phyloP scores from a whole-genome alignment of 2,888 invertebrate species.

The Mamestra brassicae region DNA sequence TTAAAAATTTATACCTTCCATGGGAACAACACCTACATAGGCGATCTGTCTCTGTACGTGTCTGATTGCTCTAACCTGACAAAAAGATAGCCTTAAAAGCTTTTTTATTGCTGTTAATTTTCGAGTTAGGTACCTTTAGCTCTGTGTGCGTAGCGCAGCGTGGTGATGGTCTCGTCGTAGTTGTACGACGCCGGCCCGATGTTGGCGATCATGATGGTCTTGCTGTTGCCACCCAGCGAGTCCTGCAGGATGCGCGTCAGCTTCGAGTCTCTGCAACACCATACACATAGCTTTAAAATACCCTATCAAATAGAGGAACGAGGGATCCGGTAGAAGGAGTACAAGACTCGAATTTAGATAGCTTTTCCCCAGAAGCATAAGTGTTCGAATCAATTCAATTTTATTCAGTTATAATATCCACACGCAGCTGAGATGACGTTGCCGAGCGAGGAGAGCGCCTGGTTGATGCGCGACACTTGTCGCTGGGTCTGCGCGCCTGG shows the following conservation, averaged over 20 bases:
- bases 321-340: no score
- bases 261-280: constrained; percentile 96
- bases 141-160: constrained; percentile 98
- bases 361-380: no score
- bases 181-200: constrained; percentile 99
- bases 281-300: not conserved
- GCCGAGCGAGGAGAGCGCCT: constrained; percentile 98
- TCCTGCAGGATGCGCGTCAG: constrained; percentile 98
- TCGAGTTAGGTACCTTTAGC: constrained; percentile 93
- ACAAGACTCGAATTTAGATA: no score
- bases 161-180: constrained; percentile 99
- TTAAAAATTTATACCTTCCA: no score
- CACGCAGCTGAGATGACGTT: constrained; percentile 97
- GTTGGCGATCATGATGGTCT: constrained; percentile 99
- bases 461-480: constrained; percentile 97
- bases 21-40: not conserved
- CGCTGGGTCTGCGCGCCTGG: no score
- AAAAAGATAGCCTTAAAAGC: not conserved
- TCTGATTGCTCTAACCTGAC: not conserved
- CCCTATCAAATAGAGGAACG: no score
- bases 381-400: no score
- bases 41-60: not conserved
- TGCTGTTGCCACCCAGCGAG: constrained; percentile 99
- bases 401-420: no score
- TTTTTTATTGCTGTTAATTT: not conserved